Conservation (phyloP, 1,140 invertebrate species). For the Bombus confusus region DNA sequence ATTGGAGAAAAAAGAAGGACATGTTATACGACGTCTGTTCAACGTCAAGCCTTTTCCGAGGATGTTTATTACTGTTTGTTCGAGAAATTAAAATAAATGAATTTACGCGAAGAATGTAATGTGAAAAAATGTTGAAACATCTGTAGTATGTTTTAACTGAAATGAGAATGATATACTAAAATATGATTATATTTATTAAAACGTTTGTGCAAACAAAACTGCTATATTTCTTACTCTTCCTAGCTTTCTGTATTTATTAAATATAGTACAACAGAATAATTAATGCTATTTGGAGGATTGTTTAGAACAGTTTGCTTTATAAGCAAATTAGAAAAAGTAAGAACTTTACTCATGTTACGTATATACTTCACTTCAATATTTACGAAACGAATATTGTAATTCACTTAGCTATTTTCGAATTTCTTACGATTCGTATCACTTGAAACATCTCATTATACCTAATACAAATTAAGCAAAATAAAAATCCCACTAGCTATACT, state of each 20-base stretch:
- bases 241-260: neutral
- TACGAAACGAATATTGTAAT: no score
- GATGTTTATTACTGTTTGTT: neutral
- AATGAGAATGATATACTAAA: neutral
- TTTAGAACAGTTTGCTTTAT: no score
- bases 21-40: neutral
- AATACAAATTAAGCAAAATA: no score
- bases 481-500: no score
- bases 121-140: neutral
- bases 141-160: neutral
- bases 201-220: neutral
- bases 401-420: no score
- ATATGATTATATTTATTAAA: neutral
- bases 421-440: no score
- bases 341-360: neutral
- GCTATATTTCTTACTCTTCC: neutral
- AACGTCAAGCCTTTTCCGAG: neutral
- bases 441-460: no score
- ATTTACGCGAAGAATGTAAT: neutral
- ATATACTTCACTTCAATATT: no score
- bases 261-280: no score
- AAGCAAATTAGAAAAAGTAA: no score
- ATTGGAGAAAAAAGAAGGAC: neutral
- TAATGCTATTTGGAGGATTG: no score
- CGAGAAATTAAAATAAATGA: neutral